Evolutionary conservation across 1,140 invertebrate species (phyloP), one percentile per base, ranked within the genome.

Genomic region (Drosophila pectinifera): DNA sequence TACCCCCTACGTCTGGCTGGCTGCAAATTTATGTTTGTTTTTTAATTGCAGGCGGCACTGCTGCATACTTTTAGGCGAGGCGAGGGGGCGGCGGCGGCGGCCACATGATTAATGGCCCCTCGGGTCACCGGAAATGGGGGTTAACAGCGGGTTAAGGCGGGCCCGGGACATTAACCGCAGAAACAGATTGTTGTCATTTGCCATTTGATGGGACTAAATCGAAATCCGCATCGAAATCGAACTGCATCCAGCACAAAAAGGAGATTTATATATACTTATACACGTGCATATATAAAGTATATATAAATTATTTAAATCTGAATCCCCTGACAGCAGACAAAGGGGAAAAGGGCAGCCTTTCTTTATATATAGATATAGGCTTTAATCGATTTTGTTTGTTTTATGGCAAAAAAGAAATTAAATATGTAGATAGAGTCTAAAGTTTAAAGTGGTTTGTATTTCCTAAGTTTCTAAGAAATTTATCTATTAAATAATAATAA

Each of bases 131-230:
- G 49, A n/a, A 42, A 39, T 11, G 34, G 34, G 39, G 65, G 18
- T 26, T 53, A 69, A 41, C n/a, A 16, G 28, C 3, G 20, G 10
- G 54, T 42, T 16, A 57, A 43, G 16, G 6, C 22, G 42, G 28
- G 10, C 1, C 5, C 18, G 4, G 24, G 31, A 70, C 72, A 57
- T 64, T 62, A 67, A 68, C 79, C 56, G 61, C 78, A 86, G 51
- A 70, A 78, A 70, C 82, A 72, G 76, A 88, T 88, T 88, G 83
- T 83, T 88, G 84, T 88, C 84, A 89, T 88, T 79, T 79, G 57
- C 43, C 79, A 73, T 65, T 79, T 79, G 72, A 83, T 77, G 84
- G 46, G 64, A 77, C 62, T 69, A 72, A 70, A 72, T 72, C 76
- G 61, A 62, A 70, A 79, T 57, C 68, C 56, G 62, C 55, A 58